These are phyloP conservation scores for Choloepus hoffmanni DNA, from an alignment of 2,113 vertebrate species.

Conservation along the genomic window DNA sequence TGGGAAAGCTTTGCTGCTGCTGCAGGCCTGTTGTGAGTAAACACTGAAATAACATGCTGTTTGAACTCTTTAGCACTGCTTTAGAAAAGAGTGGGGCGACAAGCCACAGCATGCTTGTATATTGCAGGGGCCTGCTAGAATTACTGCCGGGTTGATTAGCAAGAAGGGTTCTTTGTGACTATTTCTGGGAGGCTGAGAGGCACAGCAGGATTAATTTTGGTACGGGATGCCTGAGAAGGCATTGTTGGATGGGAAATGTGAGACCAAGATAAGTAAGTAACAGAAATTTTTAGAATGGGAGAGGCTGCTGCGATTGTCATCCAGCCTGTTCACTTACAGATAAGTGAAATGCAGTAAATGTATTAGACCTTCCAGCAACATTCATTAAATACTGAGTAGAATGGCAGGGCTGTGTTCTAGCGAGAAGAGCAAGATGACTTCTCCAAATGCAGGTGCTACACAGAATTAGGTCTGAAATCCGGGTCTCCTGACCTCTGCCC, in stretches of 20 bases:
- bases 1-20: not conserved
- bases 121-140: not conserved
- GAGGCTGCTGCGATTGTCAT: not conserved
- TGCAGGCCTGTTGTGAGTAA: not conserved
- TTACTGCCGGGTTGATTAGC: not conserved
- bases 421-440: not conserved
- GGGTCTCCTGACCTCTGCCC: not conserved
- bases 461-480: not conserved
- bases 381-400: not conserved
- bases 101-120: not conserved
- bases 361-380: not conserved
- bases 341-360: not conserved
- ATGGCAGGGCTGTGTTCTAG: not conserved
- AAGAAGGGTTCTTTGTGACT: not conserved
- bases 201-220: not conserved
- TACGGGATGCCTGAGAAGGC: not conserved
- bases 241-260: not conserved
- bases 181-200: not conserved
- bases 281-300: not conserved
- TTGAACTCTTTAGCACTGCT: not conserved
- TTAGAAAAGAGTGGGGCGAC: accelerated
- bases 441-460: not conserved
- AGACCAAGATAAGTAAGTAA: not conserved
- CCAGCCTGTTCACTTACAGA: not conserved
- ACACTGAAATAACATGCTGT: not conserved